Evolutionary conservation across 2,797 vertebrate genomes (phyloP).

Genomic region (Helicolenus hilgendorfi): DNA sequence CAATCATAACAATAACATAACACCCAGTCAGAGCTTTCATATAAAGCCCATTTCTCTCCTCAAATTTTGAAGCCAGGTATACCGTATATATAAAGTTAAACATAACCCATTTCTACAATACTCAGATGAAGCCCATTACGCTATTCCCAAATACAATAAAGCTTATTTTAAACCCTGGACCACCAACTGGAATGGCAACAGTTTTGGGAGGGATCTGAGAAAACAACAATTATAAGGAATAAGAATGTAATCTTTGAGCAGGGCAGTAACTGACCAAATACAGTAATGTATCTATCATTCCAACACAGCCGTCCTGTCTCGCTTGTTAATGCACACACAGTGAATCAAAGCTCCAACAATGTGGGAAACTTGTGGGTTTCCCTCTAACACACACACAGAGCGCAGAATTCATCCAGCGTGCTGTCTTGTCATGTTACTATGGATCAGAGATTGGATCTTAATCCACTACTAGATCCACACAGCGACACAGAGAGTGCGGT

Average conservation of each 20-base stretch:
- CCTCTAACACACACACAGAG: background rate
- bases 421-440: constrained; percentile 75
- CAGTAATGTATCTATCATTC: background rate
- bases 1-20: background rate
- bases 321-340: background rate
- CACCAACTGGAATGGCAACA: background rate
- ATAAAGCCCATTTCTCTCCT: background rate
- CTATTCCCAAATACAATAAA: background rate
- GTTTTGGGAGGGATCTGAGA: background rate
- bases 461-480: constrained; percentile 85
- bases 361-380: constrained; percentile 55
- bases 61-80: constrained; percentile 2
- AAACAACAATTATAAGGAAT: background rate
- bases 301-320: background rate
- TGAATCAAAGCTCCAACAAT: constrained; percentile 41
- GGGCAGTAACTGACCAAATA: background rate
- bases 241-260: background rate
- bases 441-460: constrained; percentile 86
- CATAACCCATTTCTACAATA: background rate
- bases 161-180: background rate
- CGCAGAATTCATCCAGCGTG: constrained; percentile 59
- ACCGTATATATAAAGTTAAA: background rate
- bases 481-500: constrained; percentile 52
- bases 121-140: background rate
- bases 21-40: constrained; percentile 1